Percentiles rank a stretch among this genome's conserved stretches.
Conservation (phyloP, 1,140 invertebrate species). For the Pogonomyrmex californicus region DNA sequence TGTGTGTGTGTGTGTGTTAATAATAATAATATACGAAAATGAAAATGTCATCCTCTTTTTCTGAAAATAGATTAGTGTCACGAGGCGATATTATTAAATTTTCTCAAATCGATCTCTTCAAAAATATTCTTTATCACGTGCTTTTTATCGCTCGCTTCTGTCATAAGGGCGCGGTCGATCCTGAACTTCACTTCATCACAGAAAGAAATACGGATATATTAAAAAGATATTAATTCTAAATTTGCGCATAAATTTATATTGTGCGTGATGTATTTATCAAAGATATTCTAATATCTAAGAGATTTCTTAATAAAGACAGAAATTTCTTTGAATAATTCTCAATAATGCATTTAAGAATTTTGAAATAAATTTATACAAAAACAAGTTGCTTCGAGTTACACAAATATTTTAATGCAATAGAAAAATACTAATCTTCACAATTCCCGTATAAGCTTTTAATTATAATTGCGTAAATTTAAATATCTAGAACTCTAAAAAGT, state of each 20-base stretch:
- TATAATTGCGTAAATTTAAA: not conserved
- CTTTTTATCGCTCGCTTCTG: constrained; percentile 32
- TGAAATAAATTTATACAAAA: not conserved
- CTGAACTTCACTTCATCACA: constrained; percentile 53
- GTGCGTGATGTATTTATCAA: not conserved
- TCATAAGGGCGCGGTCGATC: constrained; percentile 71
- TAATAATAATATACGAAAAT: not conserved
- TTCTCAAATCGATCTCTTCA: not conserved
- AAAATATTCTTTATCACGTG: constrained; percentile 24
- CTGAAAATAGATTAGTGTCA: constrained; percentile 24
- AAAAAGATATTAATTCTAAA: not conserved
- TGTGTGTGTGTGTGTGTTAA: not conserved
- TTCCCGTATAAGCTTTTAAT: not conserved
- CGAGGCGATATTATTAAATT: not conserved
- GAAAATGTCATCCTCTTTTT: not conserved
- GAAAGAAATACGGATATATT: constrained; percentile 19
- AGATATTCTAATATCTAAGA: not conserved
- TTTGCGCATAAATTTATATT: not conserved
- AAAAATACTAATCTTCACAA: not conserved
- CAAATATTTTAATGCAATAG: not conserved
- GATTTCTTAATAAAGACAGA: not conserved
- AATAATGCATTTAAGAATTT: not conserved
- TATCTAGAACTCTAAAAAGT: not conserved
- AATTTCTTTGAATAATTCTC: not conserved
- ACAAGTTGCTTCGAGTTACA: not conserved